These are phyloP conservation scores for Corythaeola cristata DNA, from an alignment of 2,113 vertebrate species.

Conservation along the genomic window DNA sequence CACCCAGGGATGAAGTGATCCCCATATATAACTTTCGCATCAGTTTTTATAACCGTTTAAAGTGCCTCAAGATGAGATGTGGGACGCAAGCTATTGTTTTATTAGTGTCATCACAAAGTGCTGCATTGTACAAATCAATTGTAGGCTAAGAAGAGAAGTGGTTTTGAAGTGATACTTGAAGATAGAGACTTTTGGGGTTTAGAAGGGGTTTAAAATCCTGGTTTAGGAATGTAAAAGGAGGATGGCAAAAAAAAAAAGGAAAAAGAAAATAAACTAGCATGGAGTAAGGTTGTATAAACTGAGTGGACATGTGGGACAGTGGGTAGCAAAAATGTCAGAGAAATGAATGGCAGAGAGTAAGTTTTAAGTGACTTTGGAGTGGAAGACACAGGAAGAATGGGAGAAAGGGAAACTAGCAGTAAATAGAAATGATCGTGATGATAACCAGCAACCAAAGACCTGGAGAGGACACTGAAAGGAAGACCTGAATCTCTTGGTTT, in stretches of 20 bases:
- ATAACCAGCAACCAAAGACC: background rate
- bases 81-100: slow-evolving; percentile 35
- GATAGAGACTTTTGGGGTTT: background rate
- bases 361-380: background rate
- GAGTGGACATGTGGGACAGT: background rate
- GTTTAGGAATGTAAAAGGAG: background rate
- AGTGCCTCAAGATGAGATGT: slow-evolving; percentile 26
- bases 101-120: slow-evolving; percentile 15
- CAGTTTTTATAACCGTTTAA: slow-evolving; percentile 39
- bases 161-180: background rate
- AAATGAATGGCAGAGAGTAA: background rate
- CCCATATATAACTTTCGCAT: slow-evolving; percentile 43
- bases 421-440: background rate
- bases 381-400: background rate
- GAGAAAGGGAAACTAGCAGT: background rate
- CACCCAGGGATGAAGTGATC: slow-evolving; percentile 25
- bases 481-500: background rate
- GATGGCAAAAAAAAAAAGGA: background rate
- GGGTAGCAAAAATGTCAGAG: background rate
- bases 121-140: slow-evolving; percentile 36
- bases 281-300: background rate
- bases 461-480: background rate
- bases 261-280: background rate
- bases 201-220: background rate
- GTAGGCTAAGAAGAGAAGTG: background rate